Evolutionary conservation across 2,113 vertebrate genomes (phyloP).

Genomic region (Ptyas mucosa): DNA sequence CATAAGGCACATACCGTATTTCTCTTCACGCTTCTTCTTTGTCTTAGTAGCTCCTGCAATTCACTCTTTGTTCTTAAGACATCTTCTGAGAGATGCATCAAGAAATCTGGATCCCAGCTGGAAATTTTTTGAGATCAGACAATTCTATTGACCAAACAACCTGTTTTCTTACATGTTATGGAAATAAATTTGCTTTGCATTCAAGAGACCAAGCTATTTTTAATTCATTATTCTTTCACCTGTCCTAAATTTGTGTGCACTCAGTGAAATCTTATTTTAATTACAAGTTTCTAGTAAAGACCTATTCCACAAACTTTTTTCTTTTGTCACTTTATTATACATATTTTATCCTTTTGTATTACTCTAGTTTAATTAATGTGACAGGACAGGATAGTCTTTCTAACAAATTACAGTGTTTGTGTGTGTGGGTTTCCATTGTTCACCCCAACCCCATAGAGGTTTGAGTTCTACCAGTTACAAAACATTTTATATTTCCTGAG

Average conservation of each 20-base stretch:
- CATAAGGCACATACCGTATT: too few species aligned
- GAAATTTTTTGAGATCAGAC: background rate
- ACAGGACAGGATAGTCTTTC: conserved; percentile 30
- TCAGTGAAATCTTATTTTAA: conserved; percentile 35
- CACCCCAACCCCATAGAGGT: conserved; percentile 40
- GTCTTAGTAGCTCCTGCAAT: background rate
- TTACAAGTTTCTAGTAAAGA: conserved; percentile 19
- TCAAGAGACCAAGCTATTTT: background rate
- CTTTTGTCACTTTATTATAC: conserved; percentile 15
- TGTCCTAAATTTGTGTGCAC: background rate
- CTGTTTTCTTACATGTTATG: background rate
- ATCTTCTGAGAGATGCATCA: background rate
- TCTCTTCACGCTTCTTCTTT: background rate
- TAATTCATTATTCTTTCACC: background rate
- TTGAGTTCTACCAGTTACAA: conserved; percentile 41
- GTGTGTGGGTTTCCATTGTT: conserved; percentile 44
- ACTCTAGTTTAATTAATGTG: conserved; percentile 13
- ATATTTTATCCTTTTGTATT: background rate
- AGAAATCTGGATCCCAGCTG: conserved; percentile 5
- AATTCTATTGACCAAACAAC: conserved; percentile 17
- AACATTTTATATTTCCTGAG: conserved; percentile 51
- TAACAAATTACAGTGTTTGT: conserved; percentile 27
- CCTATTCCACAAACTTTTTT: conserved; percentile 3
- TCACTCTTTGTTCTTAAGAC: background rate
- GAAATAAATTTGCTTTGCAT: background rate